phyloP scores from a whole-genome alignment of 2,888 invertebrate genomes.

The Sinodicranocentrus sp. region DNA sequence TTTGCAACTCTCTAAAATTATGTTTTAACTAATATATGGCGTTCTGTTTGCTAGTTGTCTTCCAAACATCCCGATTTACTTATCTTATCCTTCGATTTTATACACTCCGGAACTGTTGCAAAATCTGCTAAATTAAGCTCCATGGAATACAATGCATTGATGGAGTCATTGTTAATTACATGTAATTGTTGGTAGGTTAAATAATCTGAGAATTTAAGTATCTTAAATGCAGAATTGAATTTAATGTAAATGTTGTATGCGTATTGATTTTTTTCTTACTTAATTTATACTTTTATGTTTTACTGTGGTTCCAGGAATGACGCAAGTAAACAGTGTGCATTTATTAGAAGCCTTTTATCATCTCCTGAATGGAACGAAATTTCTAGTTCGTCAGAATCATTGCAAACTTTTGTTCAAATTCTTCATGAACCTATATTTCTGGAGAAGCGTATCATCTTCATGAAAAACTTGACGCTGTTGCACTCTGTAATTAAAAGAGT shows the following conservation, averaged over 20 bases:
- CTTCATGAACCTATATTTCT: constrained; percentile 65
- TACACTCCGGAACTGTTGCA: constrained; percentile 59
- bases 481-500: constrained; percentile 62
- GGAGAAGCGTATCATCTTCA: constrained; percentile 61
- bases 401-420: constrained; percentile 54
- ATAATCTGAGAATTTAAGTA: too few relatives aligned
- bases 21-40: too few relatives aligned
- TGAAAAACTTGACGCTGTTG: constrained; percentile 68
- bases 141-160: constrained; percentile 69
- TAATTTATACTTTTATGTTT: too few relatives aligned
- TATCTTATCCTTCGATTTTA: constrained; percentile 68
- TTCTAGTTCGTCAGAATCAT: constrained; percentile 48
- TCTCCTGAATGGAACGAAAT: constrained; percentile 73
- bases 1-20: too few relatives aligned
- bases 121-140: constrained; percentile 58
- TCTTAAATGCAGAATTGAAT: background rate
- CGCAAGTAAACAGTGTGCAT: constrained; percentile 65
- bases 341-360: constrained; percentile 68
- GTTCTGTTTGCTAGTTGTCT: constrained; percentile 57
- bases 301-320: constrained; percentile 68
- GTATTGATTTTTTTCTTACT: too few relatives aligned
- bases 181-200: constrained; percentile 75
- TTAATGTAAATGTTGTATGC: background rate
- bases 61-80: constrained; percentile 67
- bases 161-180: constrained; percentile 72